phyloP scores from a whole-genome alignment of 2,797 vertebrate species.

The Anolis apletophallus region DNA sequence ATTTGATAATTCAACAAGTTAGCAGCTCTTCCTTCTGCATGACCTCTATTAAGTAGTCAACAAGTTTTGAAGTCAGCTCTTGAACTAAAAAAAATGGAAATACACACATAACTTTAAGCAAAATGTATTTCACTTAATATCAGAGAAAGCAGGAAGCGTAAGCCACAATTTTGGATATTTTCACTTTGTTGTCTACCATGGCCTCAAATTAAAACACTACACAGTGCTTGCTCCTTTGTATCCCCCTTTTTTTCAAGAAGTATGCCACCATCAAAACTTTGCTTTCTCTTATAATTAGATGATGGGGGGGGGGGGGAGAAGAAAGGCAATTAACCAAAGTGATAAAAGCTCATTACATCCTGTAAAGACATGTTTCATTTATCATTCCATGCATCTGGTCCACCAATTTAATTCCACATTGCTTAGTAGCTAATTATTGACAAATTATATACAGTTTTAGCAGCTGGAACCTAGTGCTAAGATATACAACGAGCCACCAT shows the following conservation, averaged over 20 bases:
- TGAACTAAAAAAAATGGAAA: constrained; percentile 25
- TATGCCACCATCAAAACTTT: neutral
- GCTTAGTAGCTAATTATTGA: constrained; percentile 27
- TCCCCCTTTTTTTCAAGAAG: neutral
- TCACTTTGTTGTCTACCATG: neutral
- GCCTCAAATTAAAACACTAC: neutral
- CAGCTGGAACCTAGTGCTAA: constrained; percentile 18
- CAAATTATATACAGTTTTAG: constrained; percentile 23
- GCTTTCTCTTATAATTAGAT: neutral
- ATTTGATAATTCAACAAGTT: neutral
- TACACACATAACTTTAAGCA: neutral
- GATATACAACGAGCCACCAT: constrained; percentile 10
- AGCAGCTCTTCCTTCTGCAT: constrained; percentile 11
- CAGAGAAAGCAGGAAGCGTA: constrained; percentile 6
- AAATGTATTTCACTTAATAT: constrained; percentile 17
- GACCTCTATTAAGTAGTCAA: constrained; percentile 23
- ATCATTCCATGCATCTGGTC: constrained; percentile 17
- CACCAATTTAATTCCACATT: constrained; percentile 21
- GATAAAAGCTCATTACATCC: neutral
- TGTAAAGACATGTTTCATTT: constrained; percentile 12
- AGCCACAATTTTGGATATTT: constrained; percentile 6
- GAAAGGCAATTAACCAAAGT: constrained; percentile 14
- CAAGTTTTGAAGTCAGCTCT: constrained; percentile 30
- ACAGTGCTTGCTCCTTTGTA: neutral
- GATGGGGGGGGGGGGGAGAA: constrained; percentile 2